A percentile compares a stretch with the other conserved stretches of the same genome.
Evolutionary conservation across 2,113 vertebrate species (phyloP).

Genomic region (Toxostoma redivivum): DNA sequence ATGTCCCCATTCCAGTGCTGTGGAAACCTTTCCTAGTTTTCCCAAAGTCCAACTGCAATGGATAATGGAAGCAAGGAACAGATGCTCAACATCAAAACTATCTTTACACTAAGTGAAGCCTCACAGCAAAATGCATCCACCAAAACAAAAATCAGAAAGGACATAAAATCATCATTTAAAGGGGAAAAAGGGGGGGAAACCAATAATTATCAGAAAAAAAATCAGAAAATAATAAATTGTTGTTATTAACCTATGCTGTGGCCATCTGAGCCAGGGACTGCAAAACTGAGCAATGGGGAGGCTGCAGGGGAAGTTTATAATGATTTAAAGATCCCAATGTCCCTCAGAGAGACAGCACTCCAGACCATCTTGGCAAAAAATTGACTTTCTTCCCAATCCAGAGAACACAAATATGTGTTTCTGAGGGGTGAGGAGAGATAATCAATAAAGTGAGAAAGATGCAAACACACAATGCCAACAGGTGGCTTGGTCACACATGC

Average conservation of each 20-base stretch:
- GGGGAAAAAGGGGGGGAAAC: rapidly evolving
- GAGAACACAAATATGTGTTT: rapidly evolving
- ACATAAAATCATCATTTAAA: not conserved
- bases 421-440: not conserved
- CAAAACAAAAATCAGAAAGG: not conserved
- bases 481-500: not conserved
- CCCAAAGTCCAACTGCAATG: not conserved
- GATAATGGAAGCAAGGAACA: not conserved
- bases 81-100: not conserved
- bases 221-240: not conserved
- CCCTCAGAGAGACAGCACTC: not conserved
- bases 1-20: rapidly evolving
- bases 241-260: not conserved
- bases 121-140: not conserved
- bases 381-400: not conserved
- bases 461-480: not conserved
- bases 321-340: not conserved
- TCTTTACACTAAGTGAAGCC: not conserved
- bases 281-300: not conserved
- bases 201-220: not conserved
- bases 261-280: not conserved
- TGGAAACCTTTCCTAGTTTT: not conserved
- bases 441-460: not conserved
- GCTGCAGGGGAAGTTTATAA: not conserved
- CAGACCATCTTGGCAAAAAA: not conserved